Base-by-base conservation (phyloP, 2,888 invertebrate species). In the Melinaea marsaeus region DNA sequence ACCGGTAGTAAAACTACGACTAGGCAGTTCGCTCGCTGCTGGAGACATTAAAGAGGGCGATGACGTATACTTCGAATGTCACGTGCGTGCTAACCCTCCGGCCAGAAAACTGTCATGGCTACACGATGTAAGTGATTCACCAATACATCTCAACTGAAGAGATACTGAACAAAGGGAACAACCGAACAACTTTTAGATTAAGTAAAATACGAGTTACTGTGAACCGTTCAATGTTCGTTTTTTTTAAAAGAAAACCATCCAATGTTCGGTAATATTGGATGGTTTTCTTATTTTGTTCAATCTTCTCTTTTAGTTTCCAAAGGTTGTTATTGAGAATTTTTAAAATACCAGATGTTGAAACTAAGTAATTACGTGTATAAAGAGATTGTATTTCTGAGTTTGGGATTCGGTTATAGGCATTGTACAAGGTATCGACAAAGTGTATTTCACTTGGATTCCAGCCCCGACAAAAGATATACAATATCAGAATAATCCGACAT, bases 11-110 rank as follows among this genome's bases (percentile, higher is more conserved):
- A 93, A 94, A 61, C 86, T 97, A 74, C 92, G 94, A 67, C 92
- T 97, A 72, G 97, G 97, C 78, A 95, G 95, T 79, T 96, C 96
- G 64, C 91, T 97, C 72, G 95, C 95, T 75, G 94, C 96, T 64
- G 94, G 95, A 71, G 96, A 97, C 90, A 97, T 97, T 90, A 97
- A 97, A 86, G 97, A 97, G 86, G 96, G 97, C 60, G 97, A 96
- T 79, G 97, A 97, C 89, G 96, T 97, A 66, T 97, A 97, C 91
- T 97, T 97, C 88, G 97, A 97, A 91, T 97, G 97, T 89, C 96
- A 96, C 91, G 96, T 97, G 78, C 94, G 95, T 78, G 95, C 97
- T 75, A 96, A 97, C 90, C 97, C 97, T 47, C 94, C 94, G 68
- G 95, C 95, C 91, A 93, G 95, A 78, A 95, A 95, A 78, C 93